Evolutionary conservation across 2,113 vertebrate genomes (phyloP).

Genomic region (Saccopteryx bilineata): DNA sequence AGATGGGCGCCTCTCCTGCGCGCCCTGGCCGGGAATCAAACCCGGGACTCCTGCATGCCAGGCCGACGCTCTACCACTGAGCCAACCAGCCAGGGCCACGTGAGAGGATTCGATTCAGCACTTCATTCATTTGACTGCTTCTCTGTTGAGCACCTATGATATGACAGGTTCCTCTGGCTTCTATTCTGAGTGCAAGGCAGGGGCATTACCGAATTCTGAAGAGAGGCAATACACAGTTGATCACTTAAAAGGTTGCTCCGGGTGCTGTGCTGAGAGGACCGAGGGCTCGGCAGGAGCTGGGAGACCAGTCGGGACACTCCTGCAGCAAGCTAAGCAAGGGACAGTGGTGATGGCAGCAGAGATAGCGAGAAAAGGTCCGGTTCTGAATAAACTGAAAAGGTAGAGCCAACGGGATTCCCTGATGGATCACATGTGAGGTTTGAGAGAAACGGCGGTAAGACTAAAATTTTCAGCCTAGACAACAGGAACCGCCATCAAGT

Average conservation of each 20-base stretch:
- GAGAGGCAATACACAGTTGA: background rate
- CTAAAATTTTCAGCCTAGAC: background rate
- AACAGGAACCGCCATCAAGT: background rate
- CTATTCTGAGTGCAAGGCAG: conserved; percentile 47
- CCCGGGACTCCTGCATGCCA: too few species aligned
- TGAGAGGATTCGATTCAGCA: background rate
- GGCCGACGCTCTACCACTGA: too few species aligned
- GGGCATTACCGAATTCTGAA: background rate
- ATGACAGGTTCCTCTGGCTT: background rate
- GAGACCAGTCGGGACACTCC: background rate
- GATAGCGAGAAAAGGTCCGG: background rate
- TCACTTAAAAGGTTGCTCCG: conserved; percentile 7
- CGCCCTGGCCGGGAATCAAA: too few species aligned
- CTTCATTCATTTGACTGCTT: background rate
- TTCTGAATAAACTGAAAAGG: conserved; percentile 21
- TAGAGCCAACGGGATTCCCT: background rate
- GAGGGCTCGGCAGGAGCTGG: background rate
- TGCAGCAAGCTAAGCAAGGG: background rate
- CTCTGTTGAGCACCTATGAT: background rate
- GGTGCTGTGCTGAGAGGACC: background rate
- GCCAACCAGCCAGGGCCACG: too few species aligned
- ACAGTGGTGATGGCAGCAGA: background rate
- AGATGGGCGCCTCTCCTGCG: too few species aligned
- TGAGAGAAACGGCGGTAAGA: conserved; percentile 16
- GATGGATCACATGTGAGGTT: background rate